Evolutionary conservation across 2,113 vertebrate species (phyloP), one percentile per base, ranked within the genome.

Genomic region (Calypte anna): DNA sequence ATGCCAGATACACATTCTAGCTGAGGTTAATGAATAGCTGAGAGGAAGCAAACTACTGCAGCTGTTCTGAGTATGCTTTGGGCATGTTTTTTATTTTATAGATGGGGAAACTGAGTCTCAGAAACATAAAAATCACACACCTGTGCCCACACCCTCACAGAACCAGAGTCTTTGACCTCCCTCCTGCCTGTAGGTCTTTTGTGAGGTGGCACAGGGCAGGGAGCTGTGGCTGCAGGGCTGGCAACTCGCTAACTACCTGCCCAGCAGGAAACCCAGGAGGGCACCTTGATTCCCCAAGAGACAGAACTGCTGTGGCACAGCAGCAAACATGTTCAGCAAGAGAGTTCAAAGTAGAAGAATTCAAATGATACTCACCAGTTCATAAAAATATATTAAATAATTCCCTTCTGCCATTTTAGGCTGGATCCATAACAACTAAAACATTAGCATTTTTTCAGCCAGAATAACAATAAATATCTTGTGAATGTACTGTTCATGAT

Each of bases 181-280:
- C 31, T 88, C n/a, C 46, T 69, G 28, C 28, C 50, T 2, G 0
- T 24, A 30, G 1, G 1, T 12, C 3, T 1, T 40, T n/a, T 28
- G 66, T 19, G 50, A 20, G 21, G 46, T 21, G 20, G 46, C 46
- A 48, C 19, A 20, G 46, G 46, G 44, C 16, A 46, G 18, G 44
- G 48, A 21, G 48, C 20, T 22, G 20, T 46, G 50, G 20, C 50
- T 46, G 2, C 12, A 1, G 28, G 20, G 48, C 9, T 13, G 59
- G 64, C n/a, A 44, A 55, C 28, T 68, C 0, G 0, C 48, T 38
- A 2, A 1, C 33, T 66, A 24, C 36, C 33, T 46, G 53, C 23
- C 40, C 46, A 28, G 61, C 31, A 22, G 53, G 14, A 5, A 0
- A 19, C 63, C 53, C 83, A 46, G 14, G 31, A 80, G 23, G 27